Conservation (phyloP, 2,888 invertebrate species). For the Agrochola litura region DNA sequence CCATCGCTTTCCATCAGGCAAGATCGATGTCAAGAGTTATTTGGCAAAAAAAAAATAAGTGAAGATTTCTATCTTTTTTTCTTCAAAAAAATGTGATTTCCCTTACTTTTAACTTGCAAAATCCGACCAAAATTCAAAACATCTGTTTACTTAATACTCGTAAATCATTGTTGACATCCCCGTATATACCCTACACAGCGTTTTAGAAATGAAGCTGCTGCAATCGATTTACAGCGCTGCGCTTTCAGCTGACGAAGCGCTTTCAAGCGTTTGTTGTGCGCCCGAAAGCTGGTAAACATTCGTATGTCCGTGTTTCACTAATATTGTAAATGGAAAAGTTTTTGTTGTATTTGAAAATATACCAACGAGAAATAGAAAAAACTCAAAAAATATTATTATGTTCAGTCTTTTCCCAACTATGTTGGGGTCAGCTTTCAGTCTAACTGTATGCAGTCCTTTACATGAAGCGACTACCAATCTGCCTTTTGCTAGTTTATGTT, state of each 20-base stretch:
- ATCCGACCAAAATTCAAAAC: conserved; percentile 46
- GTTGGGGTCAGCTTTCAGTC: too few species aligned
- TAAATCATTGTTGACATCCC: conserved; percentile 55
- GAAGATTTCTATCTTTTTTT: too few species aligned
- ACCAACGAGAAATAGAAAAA: not conserved
- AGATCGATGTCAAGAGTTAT: too few species aligned
- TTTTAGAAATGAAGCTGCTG: conserved; percentile 45
- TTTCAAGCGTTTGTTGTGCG: conserved; percentile 49
- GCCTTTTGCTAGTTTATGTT: too few species aligned
- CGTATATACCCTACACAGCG: conserved; percentile 36
- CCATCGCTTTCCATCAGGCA: too few species aligned
- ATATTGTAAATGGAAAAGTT: conserved; percentile 38
- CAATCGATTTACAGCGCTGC: conserved; percentile 55
- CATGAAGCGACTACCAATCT: too few species aligned
- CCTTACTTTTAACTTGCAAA: conserved; percentile 12
- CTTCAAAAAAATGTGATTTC: not conserved
- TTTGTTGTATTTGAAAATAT: conserved; percentile 10
- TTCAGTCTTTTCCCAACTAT: not conserved
- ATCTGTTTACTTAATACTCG: conserved; percentile 45
- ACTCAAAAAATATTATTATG: too few species aligned
- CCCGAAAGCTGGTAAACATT: conserved; percentile 43
- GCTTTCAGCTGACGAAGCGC: conserved; percentile 49
- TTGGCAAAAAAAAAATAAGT: too few species aligned
- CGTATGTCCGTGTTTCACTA: conserved; percentile 11
- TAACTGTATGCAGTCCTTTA: too few species aligned